Base-by-base conservation (phyloP, 1,140 invertebrate species). In the Drosophila orosa region DNA sequence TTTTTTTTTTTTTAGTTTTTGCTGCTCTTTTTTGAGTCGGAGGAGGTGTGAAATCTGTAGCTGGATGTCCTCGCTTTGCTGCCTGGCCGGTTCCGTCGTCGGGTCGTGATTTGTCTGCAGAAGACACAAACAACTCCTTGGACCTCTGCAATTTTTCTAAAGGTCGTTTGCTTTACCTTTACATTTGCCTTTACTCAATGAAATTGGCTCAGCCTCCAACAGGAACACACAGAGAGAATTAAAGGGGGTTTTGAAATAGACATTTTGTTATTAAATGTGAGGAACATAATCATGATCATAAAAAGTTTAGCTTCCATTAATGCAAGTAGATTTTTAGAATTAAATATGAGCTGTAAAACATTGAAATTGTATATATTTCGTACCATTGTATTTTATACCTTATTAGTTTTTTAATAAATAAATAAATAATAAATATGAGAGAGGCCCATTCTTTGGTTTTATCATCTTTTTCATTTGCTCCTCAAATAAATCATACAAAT, bases 21-120 rank as follows among this genome's bases (percentile, higher is more conserved):
- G 1, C 9, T 47, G 13, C 13, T 1, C 24, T 35, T 33, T 27
- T 24, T 35, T 40, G 12, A 45, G 50, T 27, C 29, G 60, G 35
- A 55, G 73, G 66, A 82, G 83, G 83, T 85, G 81, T 85, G 81
- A 85, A 77, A 80, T 77, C 63, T 66, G 55, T 57, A 15, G 24
- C 31, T 54, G 48, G n/a, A 59, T 35, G 33, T 37, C 44, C 42
- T 44, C 48, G 19, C 17, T 50, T 29, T 31, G 17, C n/a, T 59
- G 29, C 45, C 50, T 25, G 52, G 40, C 62, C 52, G 44, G 61
- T 33, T 54, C 58, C 68, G 58, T 72, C 58, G 54, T 40, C 77
- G 69, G 85, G 80, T 89, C 84, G 84, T 89, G 84, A 87, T 87
- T 89, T 87, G 84, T 86, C 82, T 81, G 68, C 62, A 55, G 48